phyloP scores from a whole-genome alignment of 1,140 invertebrate species.

The Helicoverpa armigera region DNA sequence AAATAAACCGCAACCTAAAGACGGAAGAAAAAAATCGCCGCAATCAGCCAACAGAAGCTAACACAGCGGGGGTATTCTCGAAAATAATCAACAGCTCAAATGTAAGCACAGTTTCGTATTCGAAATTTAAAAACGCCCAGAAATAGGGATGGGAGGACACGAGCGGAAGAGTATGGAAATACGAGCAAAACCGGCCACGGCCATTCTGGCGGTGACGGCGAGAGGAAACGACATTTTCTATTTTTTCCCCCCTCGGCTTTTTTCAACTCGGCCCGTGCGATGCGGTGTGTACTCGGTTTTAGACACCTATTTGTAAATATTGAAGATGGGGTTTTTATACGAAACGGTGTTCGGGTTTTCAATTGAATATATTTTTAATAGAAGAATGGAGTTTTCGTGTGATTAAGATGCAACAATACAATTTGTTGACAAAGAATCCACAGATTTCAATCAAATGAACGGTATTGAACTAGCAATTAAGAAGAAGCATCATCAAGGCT shows the following conservation, averaged over 20 bases:
- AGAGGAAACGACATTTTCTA: conserved; percentile 77
- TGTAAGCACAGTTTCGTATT: conserved; percentile 65
- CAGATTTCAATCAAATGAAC: too few species aligned
- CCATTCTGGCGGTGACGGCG: conserved; percentile 81
- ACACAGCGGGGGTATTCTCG: conserved; percentile 75
- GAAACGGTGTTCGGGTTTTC: conserved; percentile 25
- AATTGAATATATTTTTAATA: conserved; percentile 21
- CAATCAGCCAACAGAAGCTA: conserved; percentile 76
- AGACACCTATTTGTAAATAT: conserved; percentile 52
- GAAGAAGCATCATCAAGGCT: too few species aligned
- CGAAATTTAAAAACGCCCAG: conserved; percentile 68
- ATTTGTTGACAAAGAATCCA: too few species aligned
- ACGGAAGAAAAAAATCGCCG: conserved; percentile 46
- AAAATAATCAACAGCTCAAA: conserved; percentile 81
- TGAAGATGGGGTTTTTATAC: conserved; percentile 45
- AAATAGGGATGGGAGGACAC: conserved; percentile 70
- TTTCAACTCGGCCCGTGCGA: conserved; percentile 52
- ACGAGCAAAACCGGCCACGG: conserved; percentile 74
- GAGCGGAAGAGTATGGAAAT: conserved; percentile 69
- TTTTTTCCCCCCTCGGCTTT: conserved; percentile 70
- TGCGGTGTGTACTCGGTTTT: conserved; percentile 57
- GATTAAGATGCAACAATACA: neutral
- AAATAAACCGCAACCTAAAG: conserved; percentile 28
- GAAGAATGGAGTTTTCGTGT: neutral
- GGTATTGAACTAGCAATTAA: too few species aligned